phyloP scores from a whole-genome alignment of 2,113 vertebrate species.

The Hyla sarda region DNA sequence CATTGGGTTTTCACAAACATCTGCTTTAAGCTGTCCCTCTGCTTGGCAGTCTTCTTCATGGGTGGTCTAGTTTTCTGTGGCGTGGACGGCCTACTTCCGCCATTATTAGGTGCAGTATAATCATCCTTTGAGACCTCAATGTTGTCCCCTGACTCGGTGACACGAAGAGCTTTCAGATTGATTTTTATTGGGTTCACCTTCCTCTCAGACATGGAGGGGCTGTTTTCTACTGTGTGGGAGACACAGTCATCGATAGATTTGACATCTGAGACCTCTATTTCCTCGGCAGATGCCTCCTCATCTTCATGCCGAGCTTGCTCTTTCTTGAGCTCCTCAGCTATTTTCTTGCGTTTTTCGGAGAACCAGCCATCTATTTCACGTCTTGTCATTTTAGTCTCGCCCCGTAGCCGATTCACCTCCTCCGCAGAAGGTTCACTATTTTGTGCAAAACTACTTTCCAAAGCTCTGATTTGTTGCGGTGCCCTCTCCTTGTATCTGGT shows the following conservation, averaged over 20 bases:
- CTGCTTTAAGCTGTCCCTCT: constrained; percentile 90
- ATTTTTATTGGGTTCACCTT: constrained; percentile 98
- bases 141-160: constrained; percentile 88
- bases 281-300: constrained; percentile 72
- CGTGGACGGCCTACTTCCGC: constrained; percentile 66
- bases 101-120: constrained; percentile 58
- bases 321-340: constrained; percentile 78
- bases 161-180: constrained; percentile 94
- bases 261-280: constrained; percentile 65
- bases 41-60: constrained; percentile 89
- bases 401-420: constrained; percentile 89
- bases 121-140: not conserved
- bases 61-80: constrained; percentile 69
- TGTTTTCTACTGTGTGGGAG: constrained; percentile 67
- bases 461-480: constrained; percentile 87
- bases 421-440: constrained; percentile 83
- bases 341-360: constrained; percentile 84
- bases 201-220: constrained; percentile 67
- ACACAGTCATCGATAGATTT: constrained; percentile 53
- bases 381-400: constrained; percentile 96
- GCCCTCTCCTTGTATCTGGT: constrained; percentile 95
- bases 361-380: constrained; percentile 98
- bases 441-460: constrained; percentile 91
- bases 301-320: constrained; percentile 69
- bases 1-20: constrained; percentile 94